Evolutionary conservation across 92 coral and sea anemone species (phyloP).

Genomic region (Porites lobata): DNA sequence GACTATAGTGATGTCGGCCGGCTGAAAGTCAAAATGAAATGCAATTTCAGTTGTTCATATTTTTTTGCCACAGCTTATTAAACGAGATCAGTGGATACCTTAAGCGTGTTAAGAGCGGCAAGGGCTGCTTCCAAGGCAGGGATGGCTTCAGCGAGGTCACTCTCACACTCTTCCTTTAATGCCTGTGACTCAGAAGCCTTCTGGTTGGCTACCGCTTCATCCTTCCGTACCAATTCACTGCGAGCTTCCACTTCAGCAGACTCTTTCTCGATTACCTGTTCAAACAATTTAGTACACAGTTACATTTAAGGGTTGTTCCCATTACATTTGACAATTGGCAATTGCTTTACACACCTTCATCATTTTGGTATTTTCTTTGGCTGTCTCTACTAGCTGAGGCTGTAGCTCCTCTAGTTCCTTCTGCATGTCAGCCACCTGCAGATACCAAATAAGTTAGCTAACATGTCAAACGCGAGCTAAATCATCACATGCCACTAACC

Average conservation of each 20-base stretch:
- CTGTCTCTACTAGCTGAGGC: slow-evolving; percentile 96
- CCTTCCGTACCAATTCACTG: slow-evolving; percentile 97
- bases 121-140: slow-evolving; percentile 99
- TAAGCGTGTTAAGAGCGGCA: slow-evolving; percentile 97
- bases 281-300: background rate
- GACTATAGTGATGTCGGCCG: slow-evolving; percentile 98
- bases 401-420: slow-evolving; percentile 97
- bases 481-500: slow-evolving; percentile 50
- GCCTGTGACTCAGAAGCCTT: slow-evolving; percentile 99
- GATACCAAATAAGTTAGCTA: background rate
- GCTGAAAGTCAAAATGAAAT: slow-evolving; percentile 62
- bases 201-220: slow-evolving; percentile 97
- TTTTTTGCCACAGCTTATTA: background rate
- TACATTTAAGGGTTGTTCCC: background rate
- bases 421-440: slow-evolving; percentile 99
- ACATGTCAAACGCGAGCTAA: background rate
- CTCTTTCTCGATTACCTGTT: slow-evolving; percentile 95
- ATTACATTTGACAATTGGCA: no score
- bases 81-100: slow-evolving; percentile 58
- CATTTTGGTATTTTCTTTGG: slow-evolving; percentile 96
- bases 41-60: background rate
- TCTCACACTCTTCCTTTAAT: slow-evolving; percentile 96
- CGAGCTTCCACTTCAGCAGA: slow-evolving; percentile 96
- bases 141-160: slow-evolving; percentile 97
- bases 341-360: slow-evolving; percentile 75